These are phyloP conservation scores for Drosophila guanche DNA, from an alignment of 1,140 invertebrate species.

Conservation along the genomic window DNA sequence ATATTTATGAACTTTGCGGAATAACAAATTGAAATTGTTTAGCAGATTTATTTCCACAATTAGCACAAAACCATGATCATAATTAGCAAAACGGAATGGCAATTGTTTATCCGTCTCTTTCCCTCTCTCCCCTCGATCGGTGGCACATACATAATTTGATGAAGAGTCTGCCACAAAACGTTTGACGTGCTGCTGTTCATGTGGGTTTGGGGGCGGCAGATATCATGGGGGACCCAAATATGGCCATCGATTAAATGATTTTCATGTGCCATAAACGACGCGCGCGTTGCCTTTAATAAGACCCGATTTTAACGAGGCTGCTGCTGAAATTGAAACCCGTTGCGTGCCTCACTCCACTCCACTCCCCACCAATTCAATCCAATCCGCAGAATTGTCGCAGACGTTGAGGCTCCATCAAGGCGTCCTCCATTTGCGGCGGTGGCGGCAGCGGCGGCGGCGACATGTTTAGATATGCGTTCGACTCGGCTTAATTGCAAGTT, in stretches of 20 bases:
- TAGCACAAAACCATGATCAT: slow-evolving; percentile 40
- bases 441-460: neutral
- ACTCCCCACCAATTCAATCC: slow-evolving; percentile 2
- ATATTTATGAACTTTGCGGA: slow-evolving; percentile 67
- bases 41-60: slow-evolving; percentile 74
- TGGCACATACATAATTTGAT: slow-evolving; percentile 67
- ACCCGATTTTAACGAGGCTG: slow-evolving; percentile 70
- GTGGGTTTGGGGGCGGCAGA: slow-evolving; percentile 28
- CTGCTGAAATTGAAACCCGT: slow-evolving; percentile 57
- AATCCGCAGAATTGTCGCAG: slow-evolving; percentile 69
- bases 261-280: slow-evolving; percentile 80
- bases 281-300: slow-evolving; percentile 73
- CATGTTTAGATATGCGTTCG: slow-evolving; percentile 72
- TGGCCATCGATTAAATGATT: slow-evolving; percentile 79
- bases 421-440: slow-evolving; percentile 1
- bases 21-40: slow-evolving; percentile 73
- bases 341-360: neutral
- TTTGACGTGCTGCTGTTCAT: slow-evolving; percentile 45
- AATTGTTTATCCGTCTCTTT: no score
- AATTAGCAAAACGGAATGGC: slow-evolving; percentile 47
- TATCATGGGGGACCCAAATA: slow-evolving; percentile 57
- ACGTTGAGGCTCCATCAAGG: slow-evolving; percentile 51
- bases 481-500: slow-evolving; percentile 75
- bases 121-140: slow-evolving; percentile 27
- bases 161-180: slow-evolving; percentile 38